Conservation (phyloP, 2,888 invertebrate genomes). For the Eubasilissa splendida region DNA sequence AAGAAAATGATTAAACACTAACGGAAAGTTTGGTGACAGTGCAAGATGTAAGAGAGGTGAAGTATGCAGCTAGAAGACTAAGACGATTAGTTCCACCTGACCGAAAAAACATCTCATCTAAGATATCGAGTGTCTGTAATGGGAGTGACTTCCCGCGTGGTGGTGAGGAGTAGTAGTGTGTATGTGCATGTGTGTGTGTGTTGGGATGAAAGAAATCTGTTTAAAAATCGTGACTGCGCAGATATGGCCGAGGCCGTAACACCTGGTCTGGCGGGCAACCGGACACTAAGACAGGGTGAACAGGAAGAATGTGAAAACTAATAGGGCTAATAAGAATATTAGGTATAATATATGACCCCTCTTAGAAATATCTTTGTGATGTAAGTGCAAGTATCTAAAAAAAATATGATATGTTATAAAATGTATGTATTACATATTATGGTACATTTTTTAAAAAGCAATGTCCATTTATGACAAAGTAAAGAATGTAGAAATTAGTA, state of each 20-base stretch:
- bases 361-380: too few relatives aligned
- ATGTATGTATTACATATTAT: too few relatives aligned
- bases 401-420: too few relatives aligned
- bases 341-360: too few relatives aligned
- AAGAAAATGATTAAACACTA: not conserved
- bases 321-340: too few relatives aligned
- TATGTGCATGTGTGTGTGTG: slow-evolving; percentile 18
- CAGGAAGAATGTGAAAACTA: not conserved
- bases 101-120: slow-evolving; percentile 32
- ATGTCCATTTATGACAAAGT: too few relatives aligned
- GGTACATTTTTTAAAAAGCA: too few relatives aligned
- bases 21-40: not conserved
- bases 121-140: slow-evolving; percentile 20
- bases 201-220: slow-evolving; percentile 52
- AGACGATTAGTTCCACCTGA: slow-evolving; percentile 29
- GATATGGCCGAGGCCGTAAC: slow-evolving; percentile 56
- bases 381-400: too few relatives aligned
- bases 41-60: not conserved
- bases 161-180: slow-evolving; percentile 5
- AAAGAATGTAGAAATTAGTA: too few relatives aligned
- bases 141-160: slow-evolving; percentile 9
- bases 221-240: slow-evolving; percentile 58
- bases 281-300: slow-evolving; percentile 46
- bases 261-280: slow-evolving; percentile 58
- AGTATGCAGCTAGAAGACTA: not conserved